Evolutionary conservation across 2,797 vertebrate genomes (phyloP).

Genomic region (Arnoldichthys spilopterus): DNA sequence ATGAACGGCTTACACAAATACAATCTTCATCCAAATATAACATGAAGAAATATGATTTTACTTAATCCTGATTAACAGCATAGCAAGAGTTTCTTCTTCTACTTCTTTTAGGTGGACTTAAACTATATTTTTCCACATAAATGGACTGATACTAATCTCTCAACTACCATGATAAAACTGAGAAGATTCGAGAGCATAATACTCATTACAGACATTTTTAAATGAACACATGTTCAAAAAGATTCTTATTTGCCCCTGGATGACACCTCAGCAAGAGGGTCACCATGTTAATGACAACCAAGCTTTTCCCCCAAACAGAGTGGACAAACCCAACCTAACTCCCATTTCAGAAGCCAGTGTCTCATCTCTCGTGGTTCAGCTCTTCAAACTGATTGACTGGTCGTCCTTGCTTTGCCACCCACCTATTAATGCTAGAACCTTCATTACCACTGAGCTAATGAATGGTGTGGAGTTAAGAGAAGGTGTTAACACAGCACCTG

Average conservation of each 20-base stretch:
- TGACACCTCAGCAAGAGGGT: slow-evolving; percentile 31
- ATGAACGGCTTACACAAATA: not conserved
- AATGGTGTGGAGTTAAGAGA: slow-evolving; percentile 81
- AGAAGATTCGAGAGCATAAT: not conserved
- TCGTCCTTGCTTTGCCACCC: slow-evolving; percentile 70
- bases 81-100: no score
- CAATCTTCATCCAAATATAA: not conserved
- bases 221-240: not conserved
- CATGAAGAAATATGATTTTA: not conserved
- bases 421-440: slow-evolving; percentile 81
- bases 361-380: slow-evolving; percentile 65
- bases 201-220: not conserved
- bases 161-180: not conserved
- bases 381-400: slow-evolving; percentile 71
- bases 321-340: slow-evolving; percentile 33
- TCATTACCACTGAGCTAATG: slow-evolving; percentile 81
- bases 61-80: no score
- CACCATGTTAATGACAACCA: slow-evolving; percentile 33
- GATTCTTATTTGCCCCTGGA: not conserved
- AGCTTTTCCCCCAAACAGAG: slow-evolving; percentile 33
- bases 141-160: not conserved
- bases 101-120: not conserved
- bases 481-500: slow-evolving; percentile 87
- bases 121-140: not conserved
- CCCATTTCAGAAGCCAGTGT: slow-evolving; percentile 54